phyloP scores from a whole-genome alignment of 2,113 vertebrate genomes.

The Eidolon helvum region DNA sequence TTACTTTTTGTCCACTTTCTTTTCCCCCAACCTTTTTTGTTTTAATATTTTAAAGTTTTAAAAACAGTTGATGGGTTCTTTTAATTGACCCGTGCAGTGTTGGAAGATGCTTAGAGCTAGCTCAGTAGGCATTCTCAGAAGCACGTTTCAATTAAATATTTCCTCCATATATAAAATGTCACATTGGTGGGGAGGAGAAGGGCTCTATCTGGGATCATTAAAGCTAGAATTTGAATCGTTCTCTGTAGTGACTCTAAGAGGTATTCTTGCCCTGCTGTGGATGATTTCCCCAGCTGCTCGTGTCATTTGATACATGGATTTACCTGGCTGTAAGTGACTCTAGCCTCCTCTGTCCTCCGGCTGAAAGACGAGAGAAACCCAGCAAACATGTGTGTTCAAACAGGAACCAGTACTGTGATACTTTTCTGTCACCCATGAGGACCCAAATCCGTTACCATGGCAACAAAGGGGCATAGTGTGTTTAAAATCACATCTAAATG shows the following conservation, averaged over 20 bases:
- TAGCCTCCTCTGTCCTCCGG: slow-evolving; percentile 63
- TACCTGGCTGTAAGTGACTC: slow-evolving; percentile 76
- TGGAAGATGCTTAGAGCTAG: slow-evolving; percentile 77
- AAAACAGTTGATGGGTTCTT: slow-evolving; percentile 78
- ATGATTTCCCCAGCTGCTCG: slow-evolving; percentile 55
- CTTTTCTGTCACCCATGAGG: slow-evolving; percentile 83
- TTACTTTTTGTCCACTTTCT: slow-evolving; percentile 97
- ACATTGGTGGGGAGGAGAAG: slow-evolving; percentile 75
- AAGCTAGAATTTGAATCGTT: slow-evolving; percentile 57
- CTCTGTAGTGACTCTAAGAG: slow-evolving; percentile 40
- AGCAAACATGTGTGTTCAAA: slow-evolving; percentile 79
- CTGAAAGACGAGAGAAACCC: slow-evolving; percentile 72
- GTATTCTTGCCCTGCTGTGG: slow-evolving; percentile 78
- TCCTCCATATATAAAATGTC: slow-evolving; percentile 77
- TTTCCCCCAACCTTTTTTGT: slow-evolving; percentile 76
- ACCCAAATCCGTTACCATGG: slow-evolving; percentile 83
- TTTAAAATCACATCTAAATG: slow-evolving; percentile 85
- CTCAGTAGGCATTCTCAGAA: slow-evolving; percentile 77
- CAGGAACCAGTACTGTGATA: slow-evolving; percentile 80
- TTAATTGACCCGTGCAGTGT: slow-evolving; percentile 80
- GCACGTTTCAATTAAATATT: slow-evolving; percentile 80
- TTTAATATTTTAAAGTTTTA: slow-evolving; percentile 84
- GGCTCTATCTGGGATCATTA: slow-evolving; percentile 69
- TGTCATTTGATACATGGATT: slow-evolving; percentile 64
- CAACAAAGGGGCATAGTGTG: slow-evolving; percentile 80